Evolutionary conservation across 1,140 invertebrate species (phyloP).

Genomic region (Drosophila pallidifrons): DNA sequence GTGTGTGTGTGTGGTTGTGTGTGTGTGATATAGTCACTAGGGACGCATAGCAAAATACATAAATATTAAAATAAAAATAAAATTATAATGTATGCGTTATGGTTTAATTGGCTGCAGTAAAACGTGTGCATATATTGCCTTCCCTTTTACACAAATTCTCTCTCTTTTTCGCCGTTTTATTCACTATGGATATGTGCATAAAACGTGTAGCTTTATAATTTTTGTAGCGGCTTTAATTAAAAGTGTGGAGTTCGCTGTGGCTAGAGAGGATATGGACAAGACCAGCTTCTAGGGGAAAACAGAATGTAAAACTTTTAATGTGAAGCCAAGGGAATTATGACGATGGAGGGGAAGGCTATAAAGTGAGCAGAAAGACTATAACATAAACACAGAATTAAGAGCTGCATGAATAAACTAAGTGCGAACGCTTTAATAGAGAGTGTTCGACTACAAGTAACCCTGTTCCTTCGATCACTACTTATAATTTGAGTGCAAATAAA

Average conservation of each 20-base stretch:
- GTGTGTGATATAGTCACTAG: constrained; percentile 34
- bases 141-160: neutral
- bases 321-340: constrained; percentile 30
- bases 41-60: constrained; percentile 68
- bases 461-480: too few species aligned
- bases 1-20: constrained; percentile 27
- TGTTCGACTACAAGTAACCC: too few species aligned
- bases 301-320: constrained; percentile 54
- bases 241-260: constrained; percentile 32
- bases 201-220: constrained; percentile 32
- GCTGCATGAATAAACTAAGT: neutral
- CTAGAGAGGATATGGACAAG: constrained; percentile 18
- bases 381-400: constrained; percentile 20
- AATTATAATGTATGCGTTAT: constrained; percentile 79
- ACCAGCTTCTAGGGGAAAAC: neutral
- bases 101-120: constrained; percentile 79
- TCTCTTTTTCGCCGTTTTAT: neutral
- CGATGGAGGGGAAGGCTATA: constrained; percentile 16
- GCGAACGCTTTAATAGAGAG: neutral
- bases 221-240: constrained; percentile 66
- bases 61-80: constrained; percentile 82
- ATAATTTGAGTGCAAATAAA: too few species aligned
- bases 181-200: constrained; percentile 50
- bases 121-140: constrained; percentile 46
- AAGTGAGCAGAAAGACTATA: constrained; percentile 35